Evolutionary conservation across 2,113 vertebrate genomes (phyloP).

Genomic region (Bubo scandiacus): DNA sequence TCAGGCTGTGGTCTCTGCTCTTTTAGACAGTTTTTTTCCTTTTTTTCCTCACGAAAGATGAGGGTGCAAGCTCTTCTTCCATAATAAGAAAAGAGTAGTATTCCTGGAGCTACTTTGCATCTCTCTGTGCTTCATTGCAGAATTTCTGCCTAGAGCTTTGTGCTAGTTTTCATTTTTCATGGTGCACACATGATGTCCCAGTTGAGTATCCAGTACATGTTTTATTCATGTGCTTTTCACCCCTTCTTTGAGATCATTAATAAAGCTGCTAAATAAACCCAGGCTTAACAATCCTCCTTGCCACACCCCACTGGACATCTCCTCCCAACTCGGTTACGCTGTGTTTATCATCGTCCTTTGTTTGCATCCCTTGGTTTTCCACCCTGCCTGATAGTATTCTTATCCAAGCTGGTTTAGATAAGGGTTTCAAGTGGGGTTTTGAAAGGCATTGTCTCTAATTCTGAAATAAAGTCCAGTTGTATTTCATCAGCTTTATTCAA

Average conservation of each 20-base stretch:
- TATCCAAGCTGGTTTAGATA: not conserved
- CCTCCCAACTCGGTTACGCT: not conserved
- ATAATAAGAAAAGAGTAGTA: not conserved
- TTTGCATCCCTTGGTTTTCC: not conserved
- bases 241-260: slow-evolving; percentile 41
- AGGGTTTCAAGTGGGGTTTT: not conserved
- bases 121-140: not conserved
- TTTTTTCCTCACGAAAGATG: not conserved
- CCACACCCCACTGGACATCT: slow-evolving; percentile 42
- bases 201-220: slow-evolving; percentile 26
- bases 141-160: slow-evolving; percentile 43
- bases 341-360: not conserved
- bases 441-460: not conserved
- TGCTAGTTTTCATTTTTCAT: slow-evolving; percentile 35
- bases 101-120: not conserved
- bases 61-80: not conserved
- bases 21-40: not conserved
- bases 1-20: not conserved
- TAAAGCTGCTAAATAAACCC: slow-evolving; percentile 58
- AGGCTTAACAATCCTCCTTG: not conserved
- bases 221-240: slow-evolving; percentile 65
- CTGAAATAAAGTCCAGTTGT: not conserved
- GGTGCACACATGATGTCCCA: slow-evolving; percentile 15
- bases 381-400: not conserved
- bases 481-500: not conserved